Evolutionary conservation across 2,888 invertebrate species (phyloP), one percentile per base, ranked within the genome.

Genomic region (Heteropelma amictum): DNA sequence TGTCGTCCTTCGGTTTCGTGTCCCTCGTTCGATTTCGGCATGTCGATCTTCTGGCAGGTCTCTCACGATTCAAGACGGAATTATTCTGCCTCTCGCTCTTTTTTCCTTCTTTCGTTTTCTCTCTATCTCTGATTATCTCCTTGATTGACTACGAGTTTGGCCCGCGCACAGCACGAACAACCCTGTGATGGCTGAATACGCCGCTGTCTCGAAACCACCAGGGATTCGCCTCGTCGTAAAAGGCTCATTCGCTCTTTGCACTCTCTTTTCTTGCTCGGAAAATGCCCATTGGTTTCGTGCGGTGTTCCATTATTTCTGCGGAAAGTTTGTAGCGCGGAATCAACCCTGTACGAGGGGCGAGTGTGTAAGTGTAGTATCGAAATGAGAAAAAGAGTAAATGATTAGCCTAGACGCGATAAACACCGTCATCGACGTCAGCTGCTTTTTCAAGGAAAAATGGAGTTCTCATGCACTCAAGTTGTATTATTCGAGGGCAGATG

Each of bases 91-190:
- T 49, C 2, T 26, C 33, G 5, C 35, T 35, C 17, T 49, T 26
- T 47, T 21, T 23, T 8, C 30, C 35, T 1, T 30, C 19, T 23
- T 23, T 26, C 21, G 23, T 10, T 49, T 14, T 56, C 56, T 38
- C 45, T 68, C 58, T 58, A 65, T 65, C 69, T 73, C 69, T 73
- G 79, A 80, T 80, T 80, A 80, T 80, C 80, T 80, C 74, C 64
- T 75, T 79, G 80, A 80, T 80, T 80, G 79, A 80, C 77, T 80
- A 72, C 73, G 77, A 72, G 72, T 72, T 77, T 77, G 67, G 72
- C 77, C 63, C 53, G 78, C 77, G 60, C 71, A 73, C 61, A 70
- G 54, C 54, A 60, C 67, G 42, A 45, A 71, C 63, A 51, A 14
- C n/a, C n/a, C n/a, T n/a, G n/a, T n/a, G n/a, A n/a, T n/a, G n/a